Evolutionary conservation across 2,888 invertebrate genomes (phyloP), one percentile per base, ranked within the genome.

Genomic region (Flabesymbios commensalis): DNA sequence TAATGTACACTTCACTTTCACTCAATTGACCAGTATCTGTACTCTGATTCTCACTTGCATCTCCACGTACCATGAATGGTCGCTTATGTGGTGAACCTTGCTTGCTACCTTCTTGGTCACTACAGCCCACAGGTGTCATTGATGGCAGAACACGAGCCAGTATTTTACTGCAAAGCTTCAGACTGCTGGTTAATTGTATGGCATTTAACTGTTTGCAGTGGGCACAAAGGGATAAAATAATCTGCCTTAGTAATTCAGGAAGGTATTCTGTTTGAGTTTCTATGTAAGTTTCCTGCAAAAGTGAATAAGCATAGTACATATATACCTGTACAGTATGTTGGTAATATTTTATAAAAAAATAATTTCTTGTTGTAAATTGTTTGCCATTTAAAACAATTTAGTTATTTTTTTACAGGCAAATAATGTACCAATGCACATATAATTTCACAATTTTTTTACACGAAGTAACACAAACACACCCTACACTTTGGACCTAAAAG

Each of bases 241-340:
- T 87, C 70, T 88, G 87, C n/a, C 88, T 84, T 74, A 92, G 88
- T 58, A 92, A 86, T 71, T 88, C 87, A n/a, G 91, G 92, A 58
- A 92, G 83, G 77, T 91, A 90, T 70, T 90, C 88, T 7, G 90
- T 88, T 5, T 90, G 89, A 26, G 89, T 90, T 77, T 91, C 90
- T 52, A 88, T 86, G 72, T 90, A 90, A 52, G 90, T 88, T 81
- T 92, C 91, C 72, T 83, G 70, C 17, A 68, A 53, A 5, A 36
- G 10, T 10, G 14, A 41, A 39, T 26, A 17, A 4, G n/a, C 10
- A 22, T n/a, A n/a, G n/a, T n/a, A n/a, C n/a, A n/a, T n/a, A n/a
- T n/a, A n/a, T n/a, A n/a, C n/a, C n/a, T n/a, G n/a, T n/a, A n/a
- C n/a, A n/a, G n/a, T n/a, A n/a, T n/a, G n/a, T n/a, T n/a, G n/a